Evolutionary conservation across 2,113 vertebrate species (phyloP).

Genomic region (Phaethornis superciliosus): DNA sequence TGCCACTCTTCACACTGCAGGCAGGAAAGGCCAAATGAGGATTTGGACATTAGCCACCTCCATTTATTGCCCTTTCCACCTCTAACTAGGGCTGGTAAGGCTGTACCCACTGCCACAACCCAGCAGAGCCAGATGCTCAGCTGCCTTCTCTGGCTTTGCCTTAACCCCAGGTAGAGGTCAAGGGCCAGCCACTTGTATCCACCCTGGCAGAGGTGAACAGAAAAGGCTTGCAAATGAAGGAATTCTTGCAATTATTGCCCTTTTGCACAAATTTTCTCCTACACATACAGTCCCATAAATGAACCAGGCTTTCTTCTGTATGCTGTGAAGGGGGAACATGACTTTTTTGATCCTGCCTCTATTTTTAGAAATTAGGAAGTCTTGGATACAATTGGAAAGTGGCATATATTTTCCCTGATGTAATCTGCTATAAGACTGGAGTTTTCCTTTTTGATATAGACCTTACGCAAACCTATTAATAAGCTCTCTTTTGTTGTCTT

Average conservation of each 20-base stretch:
- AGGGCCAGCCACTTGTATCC: background rate
- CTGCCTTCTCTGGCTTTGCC: background rate
- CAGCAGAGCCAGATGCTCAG: background rate
- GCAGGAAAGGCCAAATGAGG: background rate
- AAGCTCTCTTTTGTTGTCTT: background rate
- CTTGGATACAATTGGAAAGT: background rate
- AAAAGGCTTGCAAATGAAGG: background rate
- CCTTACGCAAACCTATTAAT: background rate
- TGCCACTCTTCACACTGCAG: accelerated
- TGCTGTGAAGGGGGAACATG: accelerated
- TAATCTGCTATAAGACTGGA: background rate
- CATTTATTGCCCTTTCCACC: background rate
- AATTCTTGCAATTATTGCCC: background rate
- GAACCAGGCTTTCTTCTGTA: background rate
- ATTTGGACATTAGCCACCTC: background rate
- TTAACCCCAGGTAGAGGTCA: background rate
- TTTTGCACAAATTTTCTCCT: background rate
- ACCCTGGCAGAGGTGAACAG: background rate
- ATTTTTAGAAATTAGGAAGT: background rate
- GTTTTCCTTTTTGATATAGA: background rate
- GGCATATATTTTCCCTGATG: background rate
- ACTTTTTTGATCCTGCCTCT: background rate
- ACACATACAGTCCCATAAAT: background rate
- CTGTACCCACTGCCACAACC: background rate
- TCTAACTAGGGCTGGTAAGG: background rate